Base-by-base conservation (phyloP, 2,797 vertebrate genomes). In the Oryzias sinensis region DNA sequence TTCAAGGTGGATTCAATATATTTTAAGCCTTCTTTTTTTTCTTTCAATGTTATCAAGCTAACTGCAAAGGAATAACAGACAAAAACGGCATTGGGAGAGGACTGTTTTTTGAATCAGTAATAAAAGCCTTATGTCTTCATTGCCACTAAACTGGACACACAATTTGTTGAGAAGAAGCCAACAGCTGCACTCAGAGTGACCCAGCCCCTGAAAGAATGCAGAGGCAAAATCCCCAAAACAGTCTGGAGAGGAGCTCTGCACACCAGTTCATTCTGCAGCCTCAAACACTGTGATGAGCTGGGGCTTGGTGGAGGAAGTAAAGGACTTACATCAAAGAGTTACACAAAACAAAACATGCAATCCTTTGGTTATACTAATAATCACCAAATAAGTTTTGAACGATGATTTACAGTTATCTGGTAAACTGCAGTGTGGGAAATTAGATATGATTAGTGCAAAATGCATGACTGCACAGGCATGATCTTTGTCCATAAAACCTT, bases 151-250 rank as follows among this genome's bases (percentile, higher is more conserved):
- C 67, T 70, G 81, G 80, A 88, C 79, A 76, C 72, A 77, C 74
- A 80, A 67, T 72, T 59, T 43, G 57, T 65, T 70, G 68, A 22
- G 52, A 56, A 75, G 70, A 58, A 76, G 71, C 74, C 76, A 85
- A 81, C 87, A 84, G 86, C 86, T 86, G 83, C 84, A 80, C 48
- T 71, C 68, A 82, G 72, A 75, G 75, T 56, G 70, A 49, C 77
- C 79, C 70, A 82, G 64, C 77, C 83, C 79, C 69, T 77, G 65
- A 86, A 80, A 72, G 73, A 78, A 84, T 74, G 79, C 80, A 75
- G 76, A 46, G 43, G 66, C 82, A 74, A 62, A 60, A 72, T 79
- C 74, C 79, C 79, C 75, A 65, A 74, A 85, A 84, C 80, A 73
- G 65, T 49, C 40, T 45, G 77, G 80, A 73, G 43, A 70, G 71